phyloP scores from a whole-genome alignment of 2,888 invertebrate species.

The Strigamia transsilvanica region DNA sequence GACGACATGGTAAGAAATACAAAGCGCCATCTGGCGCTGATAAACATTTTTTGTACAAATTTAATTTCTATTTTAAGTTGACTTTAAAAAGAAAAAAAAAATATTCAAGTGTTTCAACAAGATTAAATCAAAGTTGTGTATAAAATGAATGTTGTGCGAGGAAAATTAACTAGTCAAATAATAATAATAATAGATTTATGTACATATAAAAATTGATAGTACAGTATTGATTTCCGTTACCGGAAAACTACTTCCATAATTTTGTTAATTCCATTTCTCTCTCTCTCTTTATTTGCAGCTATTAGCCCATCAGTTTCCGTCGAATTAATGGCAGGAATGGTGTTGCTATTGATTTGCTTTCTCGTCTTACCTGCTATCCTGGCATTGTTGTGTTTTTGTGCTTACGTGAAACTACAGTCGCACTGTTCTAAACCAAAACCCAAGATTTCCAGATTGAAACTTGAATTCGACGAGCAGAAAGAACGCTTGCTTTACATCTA shows the following conservation, averaged over 20 bases:
- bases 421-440: slow-evolving; percentile 25
- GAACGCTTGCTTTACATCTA: slow-evolving; percentile 39
- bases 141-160: not conserved
- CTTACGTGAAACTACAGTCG: slow-evolving; percentile 48
- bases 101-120: not conserved
- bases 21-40: not conserved
- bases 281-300: slow-evolving; percentile 18
- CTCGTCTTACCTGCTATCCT: slow-evolving; percentile 37
- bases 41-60: not conserved
- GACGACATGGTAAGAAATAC: slow-evolving; percentile 2
- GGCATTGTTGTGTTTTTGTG: slow-evolving; percentile 50
- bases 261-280: not conserved
- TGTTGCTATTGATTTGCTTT: slow-evolving; percentile 36
- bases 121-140: too few species aligned
- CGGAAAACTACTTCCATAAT: not conserved
- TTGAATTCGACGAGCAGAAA: slow-evolving; percentile 4
- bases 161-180: too few species aligned
- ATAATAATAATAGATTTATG: too few species aligned
- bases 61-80: not conserved
- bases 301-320: slow-evolving; percentile 48
- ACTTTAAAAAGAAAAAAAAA: not conserved
- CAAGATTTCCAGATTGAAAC: not conserved
- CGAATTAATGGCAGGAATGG: slow-evolving; percentile 48
- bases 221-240: too few species aligned
- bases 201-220: too few species aligned